These are phyloP conservation scores for Salvator merianae DNA, from an alignment of 2,113 vertebrate species.

Conservation along the genomic window DNA sequence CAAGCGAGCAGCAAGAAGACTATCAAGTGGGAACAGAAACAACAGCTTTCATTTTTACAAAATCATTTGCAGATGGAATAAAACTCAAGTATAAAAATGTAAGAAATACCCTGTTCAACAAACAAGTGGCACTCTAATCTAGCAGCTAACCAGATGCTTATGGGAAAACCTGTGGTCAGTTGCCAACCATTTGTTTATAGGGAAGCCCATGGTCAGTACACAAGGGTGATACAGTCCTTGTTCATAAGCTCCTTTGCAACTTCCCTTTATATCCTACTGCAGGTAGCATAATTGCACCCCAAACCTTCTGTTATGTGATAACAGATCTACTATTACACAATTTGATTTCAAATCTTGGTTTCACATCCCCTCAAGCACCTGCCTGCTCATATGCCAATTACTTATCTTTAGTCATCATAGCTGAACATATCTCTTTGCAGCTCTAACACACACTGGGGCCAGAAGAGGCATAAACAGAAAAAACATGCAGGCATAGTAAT, in stretches of 20 bases:
- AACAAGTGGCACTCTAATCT: too few species aligned
- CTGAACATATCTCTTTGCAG: slow-evolving; percentile 1
- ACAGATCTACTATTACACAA: rapidly evolving
- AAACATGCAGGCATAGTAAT: slow-evolving; percentile 27
- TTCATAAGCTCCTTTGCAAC: too few species aligned
- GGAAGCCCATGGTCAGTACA: too few species aligned
- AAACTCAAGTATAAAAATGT: not conserved
- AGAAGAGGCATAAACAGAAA: slow-evolving; percentile 11
- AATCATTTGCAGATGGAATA: not conserved
- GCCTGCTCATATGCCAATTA: not conserved
- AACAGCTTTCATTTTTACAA: not conserved
- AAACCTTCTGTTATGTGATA: not conserved
- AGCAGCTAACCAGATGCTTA: too few species aligned
- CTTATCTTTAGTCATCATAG: slow-evolving; percentile 20
- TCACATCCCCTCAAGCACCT: not conserved
- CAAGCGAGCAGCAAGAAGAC: not conserved
- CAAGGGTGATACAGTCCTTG: too few species aligned
- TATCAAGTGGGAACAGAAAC: not conserved
- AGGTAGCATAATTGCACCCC: too few species aligned
- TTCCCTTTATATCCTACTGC: too few species aligned
- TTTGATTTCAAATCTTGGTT: slow-evolving; percentile 20
- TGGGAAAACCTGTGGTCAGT: not conserved
- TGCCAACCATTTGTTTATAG: too few species aligned
- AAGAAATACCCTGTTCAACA: not conserved
- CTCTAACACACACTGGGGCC: not conserved